Evolutionary conservation across 2,888 invertebrate genomes (phyloP), one percentile per base, ranked within the genome.

Genomic region (Microplitis manilae): DNA sequence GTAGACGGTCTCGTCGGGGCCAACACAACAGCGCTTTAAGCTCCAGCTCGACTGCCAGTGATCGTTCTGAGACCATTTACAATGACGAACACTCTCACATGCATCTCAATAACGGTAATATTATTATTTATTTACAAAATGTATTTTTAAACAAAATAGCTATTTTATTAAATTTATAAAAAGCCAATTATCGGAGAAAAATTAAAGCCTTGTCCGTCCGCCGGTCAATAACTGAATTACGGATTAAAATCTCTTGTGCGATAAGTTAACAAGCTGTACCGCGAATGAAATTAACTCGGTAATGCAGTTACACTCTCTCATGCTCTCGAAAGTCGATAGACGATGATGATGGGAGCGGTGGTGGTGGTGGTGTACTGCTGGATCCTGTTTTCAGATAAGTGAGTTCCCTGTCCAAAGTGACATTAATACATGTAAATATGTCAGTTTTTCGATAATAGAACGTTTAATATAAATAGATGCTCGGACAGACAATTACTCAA

Each of bases 1-100:
- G 91, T 91, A 82, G 92, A 90, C 75, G 92, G 91, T 84, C 89
- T 90, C 81, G 92, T 90, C 77, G 92, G 91, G 85, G 92, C 92
- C 65, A 77, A 60, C 77, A 92, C 91, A 74, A 91, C 90, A 78
- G 91, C 91, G 79, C 92, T 91, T 73, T 92, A 91, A 84, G 92
- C 82, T 84, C 86, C 77, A 85, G 88, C 91, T 80, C 92, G 90
- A 80, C 92, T 90, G 83, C 92, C 50, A 86, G 87, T 79, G 87
- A 87, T 79, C 84, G 86, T 76, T 87, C 87, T 6, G 87, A 87
- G 79, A 85, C 83, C 68, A 85, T 85, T 73, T 87, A 85, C 81
- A 85, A 87, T 64, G 86, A 87, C 74, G 87, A 87, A 71, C 87
- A 87, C 80, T 80, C 86, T n/a, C 86, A 86, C 65, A 85, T 87